Evolutionary conservation across 2,888 invertebrate genomes (phyloP).

Genomic region (Apamea monoglypha): DNA sequence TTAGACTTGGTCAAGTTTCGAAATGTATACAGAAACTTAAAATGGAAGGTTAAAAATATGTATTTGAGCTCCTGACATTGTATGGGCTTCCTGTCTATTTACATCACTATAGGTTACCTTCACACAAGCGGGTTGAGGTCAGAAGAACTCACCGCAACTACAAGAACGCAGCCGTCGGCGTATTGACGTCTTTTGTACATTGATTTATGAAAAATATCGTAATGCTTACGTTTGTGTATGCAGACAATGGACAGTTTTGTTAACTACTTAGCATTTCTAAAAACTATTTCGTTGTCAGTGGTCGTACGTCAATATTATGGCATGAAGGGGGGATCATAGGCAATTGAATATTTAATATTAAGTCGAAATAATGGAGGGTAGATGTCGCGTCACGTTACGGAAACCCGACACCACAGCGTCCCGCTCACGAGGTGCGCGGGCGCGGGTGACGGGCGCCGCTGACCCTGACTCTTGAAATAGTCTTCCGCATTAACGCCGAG

Average conservation of each 20-base stretch:
- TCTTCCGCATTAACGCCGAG: slow-evolving; percentile 89
- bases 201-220: slow-evolving; percentile 58
- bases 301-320: not conserved
- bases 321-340: not conserved
- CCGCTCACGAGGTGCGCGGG: slow-evolving; percentile 74
- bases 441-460: slow-evolving; percentile 83
- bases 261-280: slow-evolving; percentile 12
- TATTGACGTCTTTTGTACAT: slow-evolving; percentile 61
- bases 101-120: slow-evolving; percentile 87
- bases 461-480: slow-evolving; percentile 91
- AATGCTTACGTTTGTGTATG: slow-evolving; percentile 32
- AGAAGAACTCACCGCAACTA: slow-evolving; percentile 73
- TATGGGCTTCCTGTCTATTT: slow-evolving; percentile 87
- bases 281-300: slow-evolving; percentile 15
- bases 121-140: slow-evolving; percentile 88
- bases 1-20: slow-evolving; percentile 1
- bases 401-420: slow-evolving; percentile 81
- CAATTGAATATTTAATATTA: not conserved
- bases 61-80: slow-evolving; percentile 83
- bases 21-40: slow-evolving; percentile 50
- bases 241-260: slow-evolving; percentile 45
- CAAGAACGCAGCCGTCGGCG: slow-evolving; percentile 60
- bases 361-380: slow-evolving; percentile 65
- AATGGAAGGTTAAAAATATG: slow-evolving; percentile 64
- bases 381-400: slow-evolving; percentile 76